Percentiles rank a stretch among this genome's conserved stretches.
phyloP scores from a whole-genome alignment of 2,888 invertebrate genomes.

The Phania funesta region DNA sequence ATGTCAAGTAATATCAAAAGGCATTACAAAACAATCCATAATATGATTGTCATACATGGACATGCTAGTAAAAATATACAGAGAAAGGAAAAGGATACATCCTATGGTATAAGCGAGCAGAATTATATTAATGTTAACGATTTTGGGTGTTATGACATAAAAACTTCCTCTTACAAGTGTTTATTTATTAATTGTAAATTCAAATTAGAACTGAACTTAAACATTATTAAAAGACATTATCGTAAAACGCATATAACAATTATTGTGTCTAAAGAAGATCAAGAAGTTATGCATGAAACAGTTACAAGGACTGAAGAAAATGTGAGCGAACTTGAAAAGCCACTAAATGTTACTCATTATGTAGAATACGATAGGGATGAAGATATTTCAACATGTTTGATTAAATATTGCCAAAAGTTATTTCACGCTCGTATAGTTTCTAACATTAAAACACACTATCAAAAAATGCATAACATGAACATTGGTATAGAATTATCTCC shows the following conservation, averaged over 20 bases:
- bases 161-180: neutral
- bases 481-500: neutral
- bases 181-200: slow-evolving; percentile 1
- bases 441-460: neutral
- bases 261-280: neutral
- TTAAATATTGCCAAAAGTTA: slow-evolving; percentile 5
- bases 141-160: neutral
- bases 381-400: slow-evolving; percentile 3
- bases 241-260: neutral
- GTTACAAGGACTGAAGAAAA: neutral
- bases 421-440: neutral
- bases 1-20: slow-evolving; percentile 2
- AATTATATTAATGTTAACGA: neutral
- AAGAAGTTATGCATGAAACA: neutral
- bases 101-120: too few species aligned
- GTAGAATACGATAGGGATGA: neutral
- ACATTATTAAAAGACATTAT: neutral
- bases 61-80: neutral
- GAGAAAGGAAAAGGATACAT: neutral
- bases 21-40: neutral
- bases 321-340: too few species aligned
- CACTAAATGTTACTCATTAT: neutral
- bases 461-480: neutral
- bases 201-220: neutral
- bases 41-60: neutral